Evolutionary conservation across 2,797 vertebrate genomes (phyloP), one percentile per base, ranked within the genome.

Genomic region (Bradypodion pumilum): DNA sequence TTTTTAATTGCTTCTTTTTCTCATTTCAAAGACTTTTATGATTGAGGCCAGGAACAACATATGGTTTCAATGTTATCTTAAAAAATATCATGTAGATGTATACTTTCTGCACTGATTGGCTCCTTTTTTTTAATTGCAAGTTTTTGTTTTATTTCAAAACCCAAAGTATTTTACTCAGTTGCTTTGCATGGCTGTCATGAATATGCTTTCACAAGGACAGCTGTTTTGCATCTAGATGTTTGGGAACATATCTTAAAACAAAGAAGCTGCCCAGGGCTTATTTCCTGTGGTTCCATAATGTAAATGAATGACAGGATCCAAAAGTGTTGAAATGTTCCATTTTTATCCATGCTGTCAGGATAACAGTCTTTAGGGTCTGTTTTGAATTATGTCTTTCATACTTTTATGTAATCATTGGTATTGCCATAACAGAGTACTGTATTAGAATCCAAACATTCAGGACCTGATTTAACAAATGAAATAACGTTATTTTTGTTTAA

Each of bases 191-290:
- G 86, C 87, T 91, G 63, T 85, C 70, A 88, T 92, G 87, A 86
- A 88, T 90, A 87, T 84, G 40, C 35, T 94, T 91, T 91, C 62
- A 74, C 86, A 89, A 72, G 89, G 81, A 89, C 78, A 89, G 79
- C 68, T 94, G 76, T 89, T 94, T 92, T 82, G 29, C 66, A 89
- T 87, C 80, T 69, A 85, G 42, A 60, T 80, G 13, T 86, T 87
- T 78, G 52, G 25, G 7, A 40, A 59, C 5, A 82, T 29, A 23
- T 87, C 87, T 90, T 91, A 81, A 76, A 66, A 59, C 66, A 81
- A 88, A 92, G 42, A 44, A 35, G 32, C 62, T 59, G 89, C 83
- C 85, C 81, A 35, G 62, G 85, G 37, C 88, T 91, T 81, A 74
- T 82, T 88, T 68, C 83, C 78, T 5, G 62, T 81, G 23, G 90